Conservation (phyloP, 2,888 invertebrate genomes). For the Cheilosia soror region DNA sequence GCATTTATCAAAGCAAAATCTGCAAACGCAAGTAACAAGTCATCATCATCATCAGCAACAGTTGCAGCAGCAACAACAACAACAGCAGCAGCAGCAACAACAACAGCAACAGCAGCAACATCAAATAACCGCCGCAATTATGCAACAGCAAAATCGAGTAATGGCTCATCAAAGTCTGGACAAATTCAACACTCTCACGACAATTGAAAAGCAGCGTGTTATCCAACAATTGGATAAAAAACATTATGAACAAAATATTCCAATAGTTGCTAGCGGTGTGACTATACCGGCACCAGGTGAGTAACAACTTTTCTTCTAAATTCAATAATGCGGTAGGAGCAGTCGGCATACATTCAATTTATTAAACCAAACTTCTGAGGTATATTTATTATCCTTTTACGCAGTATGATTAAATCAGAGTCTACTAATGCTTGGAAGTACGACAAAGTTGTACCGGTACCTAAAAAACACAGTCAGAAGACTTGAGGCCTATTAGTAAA, state of each 20-base stretch:
- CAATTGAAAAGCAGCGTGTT: slow-evolving; percentile 85
- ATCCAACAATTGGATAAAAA: slow-evolving; percentile 85
- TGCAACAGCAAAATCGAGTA: slow-evolving; percentile 88
- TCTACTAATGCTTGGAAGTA: no score
- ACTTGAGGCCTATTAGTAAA: no score
- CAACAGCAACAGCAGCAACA: slow-evolving; percentile 86
- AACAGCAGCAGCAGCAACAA: slow-evolving; percentile 87
- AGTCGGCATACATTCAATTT: neutral
- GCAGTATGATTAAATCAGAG: no score
- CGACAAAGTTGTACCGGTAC: no score
- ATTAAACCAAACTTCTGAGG: neutral
- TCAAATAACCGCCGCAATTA: slow-evolving; percentile 86
- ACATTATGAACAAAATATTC: slow-evolving; percentile 81
- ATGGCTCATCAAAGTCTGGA: slow-evolving; percentile 87
- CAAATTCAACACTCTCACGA: slow-evolving; percentile 85
- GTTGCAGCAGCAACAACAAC: slow-evolving; percentile 84
- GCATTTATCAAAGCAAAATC: slow-evolving; percentile 82
- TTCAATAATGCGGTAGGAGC: no score
- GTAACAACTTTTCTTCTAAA: neutral
- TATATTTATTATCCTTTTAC: no score
- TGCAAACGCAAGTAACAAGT: slow-evolving; percentile 81
- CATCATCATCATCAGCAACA: slow-evolving; percentile 79
- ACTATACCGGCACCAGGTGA: slow-evolving; percentile 80
- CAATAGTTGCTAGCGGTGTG: slow-evolving; percentile 80
- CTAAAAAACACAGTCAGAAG: no score